Percentiles rank a stretch among this genome's conserved stretches.
phyloP scores from a whole-genome alignment of 2,113 vertebrate species.

The Salminus brasiliensis region DNA sequence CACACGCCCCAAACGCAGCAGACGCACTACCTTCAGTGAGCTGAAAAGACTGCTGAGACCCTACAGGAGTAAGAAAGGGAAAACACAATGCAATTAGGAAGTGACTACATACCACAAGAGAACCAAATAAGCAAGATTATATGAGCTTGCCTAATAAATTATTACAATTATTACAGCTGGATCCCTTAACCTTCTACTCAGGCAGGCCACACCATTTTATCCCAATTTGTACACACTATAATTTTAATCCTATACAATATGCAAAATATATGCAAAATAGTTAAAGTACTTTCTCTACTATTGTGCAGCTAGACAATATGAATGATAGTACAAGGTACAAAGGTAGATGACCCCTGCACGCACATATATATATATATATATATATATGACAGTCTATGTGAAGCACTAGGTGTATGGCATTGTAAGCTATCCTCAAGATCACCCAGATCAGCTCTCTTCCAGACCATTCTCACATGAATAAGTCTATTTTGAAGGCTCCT shows the following conservation, averaged over 20 bases:
- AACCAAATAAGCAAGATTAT: not conserved
- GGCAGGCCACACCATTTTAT: too few relatives aligned
- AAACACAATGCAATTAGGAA: not conserved
- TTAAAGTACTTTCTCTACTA: too few relatives aligned
- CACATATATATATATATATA: not conserved
- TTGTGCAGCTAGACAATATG: too few relatives aligned
- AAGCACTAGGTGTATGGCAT: not conserved
- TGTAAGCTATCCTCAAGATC: too few relatives aligned
- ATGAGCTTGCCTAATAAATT: too few relatives aligned
- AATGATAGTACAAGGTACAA: not conserved
- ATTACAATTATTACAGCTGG: too few relatives aligned
- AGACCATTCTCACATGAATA: constrained; percentile 39
- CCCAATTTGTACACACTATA: too few relatives aligned
- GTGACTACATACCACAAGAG: not conserved
- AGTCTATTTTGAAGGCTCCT: constrained; percentile 43
- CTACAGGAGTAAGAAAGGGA: constrained; percentile 66
- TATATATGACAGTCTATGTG: not conserved
- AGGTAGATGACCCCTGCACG: not conserved
- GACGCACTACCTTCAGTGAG: constrained; percentile 94
- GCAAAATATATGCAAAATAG: too few relatives aligned
- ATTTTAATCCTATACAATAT: too few relatives aligned
- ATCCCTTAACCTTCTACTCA: too few relatives aligned
- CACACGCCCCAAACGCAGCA: constrained; percentile 91
- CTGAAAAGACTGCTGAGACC: constrained; percentile 99
- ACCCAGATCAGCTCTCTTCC: constrained; percentile 4